Percentiles rank a stretch among this genome's conserved stretches.
phyloP scores from a whole-genome alignment of 2,113 vertebrate genomes.

The Lichenostomus cassidix region DNA sequence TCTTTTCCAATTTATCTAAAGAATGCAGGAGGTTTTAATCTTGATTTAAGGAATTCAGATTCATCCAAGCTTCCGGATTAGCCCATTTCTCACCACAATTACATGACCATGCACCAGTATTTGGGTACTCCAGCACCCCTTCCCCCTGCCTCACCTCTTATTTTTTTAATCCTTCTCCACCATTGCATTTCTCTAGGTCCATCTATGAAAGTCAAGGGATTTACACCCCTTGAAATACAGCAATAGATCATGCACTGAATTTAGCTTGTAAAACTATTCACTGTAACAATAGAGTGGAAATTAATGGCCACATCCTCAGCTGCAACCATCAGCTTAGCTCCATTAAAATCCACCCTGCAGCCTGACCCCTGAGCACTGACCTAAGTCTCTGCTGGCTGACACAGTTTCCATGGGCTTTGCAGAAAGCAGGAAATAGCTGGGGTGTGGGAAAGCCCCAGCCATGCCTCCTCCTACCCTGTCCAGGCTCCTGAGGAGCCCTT shows the following conservation, averaged over 20 bases:
- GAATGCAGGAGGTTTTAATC: neutral
- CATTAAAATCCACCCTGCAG: conserved; percentile 38
- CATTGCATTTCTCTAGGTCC: neutral
- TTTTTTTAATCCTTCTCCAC: neutral
- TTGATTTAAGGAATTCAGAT: neutral
- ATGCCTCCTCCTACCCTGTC: neutral
- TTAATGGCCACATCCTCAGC: conserved; percentile 48
- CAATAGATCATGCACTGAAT: neutral
- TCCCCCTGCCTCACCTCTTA: fast-evolving
- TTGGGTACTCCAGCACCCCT: neutral
- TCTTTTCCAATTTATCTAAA: conserved; percentile 5
- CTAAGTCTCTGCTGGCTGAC: conserved; percentile 6
- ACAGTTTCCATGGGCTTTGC: neutral
- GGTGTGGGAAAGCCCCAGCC: conserved; percentile 18
- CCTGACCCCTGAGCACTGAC: conserved; percentile 30
- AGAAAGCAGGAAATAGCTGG: neutral
- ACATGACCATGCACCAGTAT: neutral
- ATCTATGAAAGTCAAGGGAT: neutral
- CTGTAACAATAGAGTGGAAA: conserved; percentile 22
- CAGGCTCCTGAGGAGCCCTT: neutral
- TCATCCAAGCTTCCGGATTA: neutral
- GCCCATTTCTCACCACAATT: neutral
- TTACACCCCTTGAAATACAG: neutral
- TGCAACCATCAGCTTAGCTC: conserved; percentile 29
- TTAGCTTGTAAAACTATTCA: conserved; percentile 34